A percentile compares a stretch with the other conserved stretches of the same genome.
phyloP scores from a whole-genome alignment of 2,113 vertebrate species.

The Ptilonorhynchus violaceus region DNA sequence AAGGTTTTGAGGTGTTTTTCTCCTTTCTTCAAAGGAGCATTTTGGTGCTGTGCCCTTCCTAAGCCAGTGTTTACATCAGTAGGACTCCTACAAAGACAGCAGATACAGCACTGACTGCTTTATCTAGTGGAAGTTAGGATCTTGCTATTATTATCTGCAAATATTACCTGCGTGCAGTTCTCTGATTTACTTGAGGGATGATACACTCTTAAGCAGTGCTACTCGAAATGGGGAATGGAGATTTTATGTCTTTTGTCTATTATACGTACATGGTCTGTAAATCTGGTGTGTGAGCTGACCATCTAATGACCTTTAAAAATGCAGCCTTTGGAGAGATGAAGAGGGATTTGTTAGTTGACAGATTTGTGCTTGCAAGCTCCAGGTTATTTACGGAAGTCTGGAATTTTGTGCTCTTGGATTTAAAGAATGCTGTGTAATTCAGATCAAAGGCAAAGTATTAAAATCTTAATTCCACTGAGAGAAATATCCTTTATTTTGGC shows the following conservation, averaged over 20 bases:
- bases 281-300: constrained; percentile 23
- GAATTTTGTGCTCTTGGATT: constrained; percentile 45
- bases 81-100: not conserved
- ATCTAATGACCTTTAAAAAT: constrained; percentile 53
- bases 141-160: not conserved
- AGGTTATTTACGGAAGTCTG: constrained; percentile 54
- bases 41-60: not conserved
- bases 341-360: constrained; percentile 46
- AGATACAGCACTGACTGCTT: not conserved
- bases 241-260: not conserved
- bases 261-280: not conserved
- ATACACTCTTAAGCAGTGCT: not conserved
- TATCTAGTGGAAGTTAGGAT: not conserved
- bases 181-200: not conserved
- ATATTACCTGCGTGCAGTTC: not conserved
- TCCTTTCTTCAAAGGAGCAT: not conserved
- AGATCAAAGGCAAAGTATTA: constrained; percentile 53
- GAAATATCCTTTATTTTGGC: constrained; percentile 2
- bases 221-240: not conserved
- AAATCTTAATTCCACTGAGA: constrained; percentile 28
- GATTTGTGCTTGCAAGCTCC: constrained; percentile 44
- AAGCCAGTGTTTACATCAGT: not conserved
- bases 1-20: not conserved
- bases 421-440: constrained; percentile 47
- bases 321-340: constrained; percentile 44